Conservation (phyloP, 2,797 vertebrate species). For the Cynodonichthys magdalenae region DNA sequence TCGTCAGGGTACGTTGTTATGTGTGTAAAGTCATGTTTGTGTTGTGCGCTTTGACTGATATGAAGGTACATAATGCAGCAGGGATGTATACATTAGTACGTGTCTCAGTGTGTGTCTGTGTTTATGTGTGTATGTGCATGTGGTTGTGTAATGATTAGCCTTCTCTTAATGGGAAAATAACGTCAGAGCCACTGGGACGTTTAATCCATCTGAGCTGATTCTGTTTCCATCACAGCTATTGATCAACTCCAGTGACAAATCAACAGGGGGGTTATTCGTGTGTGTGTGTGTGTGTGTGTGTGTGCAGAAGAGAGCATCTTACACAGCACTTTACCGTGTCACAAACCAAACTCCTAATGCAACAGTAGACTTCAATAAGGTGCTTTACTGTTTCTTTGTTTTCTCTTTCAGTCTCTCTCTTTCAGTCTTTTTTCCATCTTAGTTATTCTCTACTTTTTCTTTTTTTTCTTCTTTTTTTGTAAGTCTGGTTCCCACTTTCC, state of each 20-base stretch:
- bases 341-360: slow-evolving; percentile 43
- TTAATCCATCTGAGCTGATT: slow-evolving; percentile 84
- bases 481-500: slow-evolving; percentile 21
- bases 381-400: slow-evolving; percentile 29
- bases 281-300: slow-evolving; percentile 40
- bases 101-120: slow-evolving; percentile 12
- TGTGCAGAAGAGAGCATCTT: slow-evolving; percentile 41
- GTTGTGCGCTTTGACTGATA: slow-evolving; percentile 33
- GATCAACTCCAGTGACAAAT: slow-evolving; percentile 80
- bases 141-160: slow-evolving; percentile 80
- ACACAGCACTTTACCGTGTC: slow-evolving; percentile 69
- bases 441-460: slow-evolving; percentile 36
- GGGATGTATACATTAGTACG: slow-evolving; percentile 30
- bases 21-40: slow-evolving; percentile 42
- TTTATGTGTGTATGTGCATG: slow-evolving; percentile 12
- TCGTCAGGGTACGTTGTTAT: slow-evolving; percentile 2
- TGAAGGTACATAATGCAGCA: slow-evolving; percentile 29
- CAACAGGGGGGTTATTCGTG: slow-evolving; percentile 59
- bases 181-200: slow-evolving; percentile 78
- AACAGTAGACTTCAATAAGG: slow-evolving; percentile 51
- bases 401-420: slow-evolving; percentile 26
- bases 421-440: slow-evolving; percentile 27
- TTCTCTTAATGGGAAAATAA: slow-evolving; percentile 83
- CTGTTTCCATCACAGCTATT: slow-evolving; percentile 83
- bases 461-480: background rate